Conservation (phyloP, 2,113 vertebrate genomes). For the Oenanthe melanoleuca region DNA sequence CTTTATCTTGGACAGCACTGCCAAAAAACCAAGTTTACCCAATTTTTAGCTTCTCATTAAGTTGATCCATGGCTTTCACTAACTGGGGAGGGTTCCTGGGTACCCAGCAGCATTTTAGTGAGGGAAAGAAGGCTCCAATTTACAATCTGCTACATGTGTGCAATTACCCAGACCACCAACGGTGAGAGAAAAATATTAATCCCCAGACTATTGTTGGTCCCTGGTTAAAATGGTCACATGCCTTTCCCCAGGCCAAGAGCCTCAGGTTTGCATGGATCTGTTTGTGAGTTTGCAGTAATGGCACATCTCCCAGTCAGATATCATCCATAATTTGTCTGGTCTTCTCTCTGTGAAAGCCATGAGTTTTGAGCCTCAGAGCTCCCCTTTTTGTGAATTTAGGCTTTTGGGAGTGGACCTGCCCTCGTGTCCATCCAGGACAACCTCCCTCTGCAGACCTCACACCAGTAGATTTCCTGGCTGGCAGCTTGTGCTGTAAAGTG, state of each 20-base stretch:
- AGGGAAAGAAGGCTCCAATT: constrained; percentile 70
- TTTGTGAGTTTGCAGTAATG: not conserved
- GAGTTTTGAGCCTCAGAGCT: not conserved
- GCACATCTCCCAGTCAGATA: not conserved
- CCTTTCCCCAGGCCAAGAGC: constrained; percentile 28
- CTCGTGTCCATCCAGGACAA: not conserved
- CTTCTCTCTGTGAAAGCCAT: not conserved
- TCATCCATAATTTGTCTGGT: not conserved
- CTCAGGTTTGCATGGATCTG: not conserved
- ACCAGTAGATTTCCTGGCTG: not conserved
- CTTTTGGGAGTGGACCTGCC: not conserved
- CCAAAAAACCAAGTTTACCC: constrained; percentile 65
- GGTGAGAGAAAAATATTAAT: constrained; percentile 70
- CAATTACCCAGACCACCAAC: constrained; percentile 81
- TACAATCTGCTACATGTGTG: constrained; percentile 75
- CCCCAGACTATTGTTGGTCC: constrained; percentile 63
- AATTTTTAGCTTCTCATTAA: constrained; percentile 74
- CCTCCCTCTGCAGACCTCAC: not conserved
- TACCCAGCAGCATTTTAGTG: constrained; percentile 52
- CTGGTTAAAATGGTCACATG: constrained; percentile 55
- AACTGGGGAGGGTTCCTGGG: constrained; percentile 19
- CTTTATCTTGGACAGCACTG: constrained; percentile 64
- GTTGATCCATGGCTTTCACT: constrained; percentile 62
- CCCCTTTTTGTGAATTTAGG: not conserved
- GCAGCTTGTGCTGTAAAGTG: not conserved